Percentiles rank a stretch among this genome's conserved stretches.
Evolutionary conservation across 1,140 invertebrate genomes (phyloP).

Genomic region (Thalassaphorura encarpata): DNA sequence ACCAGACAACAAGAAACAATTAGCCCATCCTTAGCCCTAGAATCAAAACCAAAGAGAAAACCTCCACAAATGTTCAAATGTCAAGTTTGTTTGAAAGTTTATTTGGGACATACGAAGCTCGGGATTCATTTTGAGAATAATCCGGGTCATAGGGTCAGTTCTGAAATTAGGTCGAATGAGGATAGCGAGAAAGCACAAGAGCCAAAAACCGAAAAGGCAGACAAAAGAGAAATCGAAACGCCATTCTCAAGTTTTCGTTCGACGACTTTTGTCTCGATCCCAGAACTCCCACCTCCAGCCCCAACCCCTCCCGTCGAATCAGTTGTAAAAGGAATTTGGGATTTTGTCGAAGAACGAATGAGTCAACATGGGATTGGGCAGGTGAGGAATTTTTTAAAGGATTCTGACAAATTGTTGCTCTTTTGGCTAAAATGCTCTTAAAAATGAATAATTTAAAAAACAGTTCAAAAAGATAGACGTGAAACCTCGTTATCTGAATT

Average conservation of each 20-base stretch:
- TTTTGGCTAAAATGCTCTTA: too few relatives aligned
- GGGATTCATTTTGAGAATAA: slow-evolving; percentile 25
- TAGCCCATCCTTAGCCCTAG: not conserved
- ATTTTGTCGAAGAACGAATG: slow-evolving; percentile 25
- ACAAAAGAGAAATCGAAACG: not conserved
- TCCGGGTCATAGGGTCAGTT: slow-evolving; percentile 16
- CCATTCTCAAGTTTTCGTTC: not conserved
- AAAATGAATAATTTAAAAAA: too few relatives aligned
- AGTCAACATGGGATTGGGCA: slow-evolving; percentile 24
- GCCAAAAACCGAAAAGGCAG: not conserved
- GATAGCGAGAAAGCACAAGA: not conserved
- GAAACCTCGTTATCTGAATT: too few relatives aligned
- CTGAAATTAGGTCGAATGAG: not conserved
- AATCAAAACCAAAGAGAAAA: slow-evolving; percentile 14
- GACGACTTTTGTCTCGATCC: not conserved
- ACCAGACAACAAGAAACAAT: too few relatives aligned
- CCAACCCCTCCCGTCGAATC: not conserved
- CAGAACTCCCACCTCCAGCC: not conserved
- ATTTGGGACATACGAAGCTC: slow-evolving; percentile 22
- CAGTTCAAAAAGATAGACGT: too few relatives aligned
- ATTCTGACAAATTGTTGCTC: not conserved
- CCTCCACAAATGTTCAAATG: slow-evolving; percentile 23
- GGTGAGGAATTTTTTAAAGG: too few relatives aligned
- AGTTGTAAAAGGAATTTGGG: slow-evolving; percentile 14
- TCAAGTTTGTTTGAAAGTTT: slow-evolving; percentile 24